Percentiles rank a stretch among this genome's conserved stretches.
phyloP scores from a whole-genome alignment of 2,113 vertebrate genomes.

The Cyprinodon variegatus region DNA sequence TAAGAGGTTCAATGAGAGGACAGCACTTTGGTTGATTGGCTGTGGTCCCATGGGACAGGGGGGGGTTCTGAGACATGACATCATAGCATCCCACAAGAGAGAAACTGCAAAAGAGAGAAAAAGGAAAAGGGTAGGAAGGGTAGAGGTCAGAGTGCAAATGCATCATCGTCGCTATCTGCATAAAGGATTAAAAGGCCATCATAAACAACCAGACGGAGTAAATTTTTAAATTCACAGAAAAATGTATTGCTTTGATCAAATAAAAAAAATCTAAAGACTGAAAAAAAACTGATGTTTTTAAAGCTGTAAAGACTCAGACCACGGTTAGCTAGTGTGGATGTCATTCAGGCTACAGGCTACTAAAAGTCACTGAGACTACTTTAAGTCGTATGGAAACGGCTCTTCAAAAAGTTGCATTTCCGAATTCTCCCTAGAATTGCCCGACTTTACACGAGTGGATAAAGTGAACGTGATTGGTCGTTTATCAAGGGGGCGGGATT shows the following conservation, averaged over 20 bases:
- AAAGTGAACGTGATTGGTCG: too few relatives aligned
- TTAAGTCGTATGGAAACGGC: too few relatives aligned
- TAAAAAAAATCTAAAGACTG: neutral
- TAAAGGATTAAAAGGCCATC: slow-evolving; percentile 21
- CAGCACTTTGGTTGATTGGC: slow-evolving; percentile 72
- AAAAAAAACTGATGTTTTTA: neutral
- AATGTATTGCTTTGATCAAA: neutral
- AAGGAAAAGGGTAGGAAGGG: neutral
- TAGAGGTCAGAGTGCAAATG: slow-evolving; percentile 40
- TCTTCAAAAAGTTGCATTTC: too few relatives aligned
- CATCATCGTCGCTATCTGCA: slow-evolving; percentile 16
- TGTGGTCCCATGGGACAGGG: slow-evolving; percentile 51
- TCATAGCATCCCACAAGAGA: slow-evolving; percentile 54
- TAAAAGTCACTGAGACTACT: neutral
- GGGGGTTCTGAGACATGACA: slow-evolving; percentile 61
- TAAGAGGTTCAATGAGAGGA: slow-evolving; percentile 67
- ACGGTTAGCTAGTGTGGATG: neutral
- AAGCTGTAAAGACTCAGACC: neutral
- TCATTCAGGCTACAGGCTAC: neutral
- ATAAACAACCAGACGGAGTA: neutral
- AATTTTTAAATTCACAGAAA: neutral
- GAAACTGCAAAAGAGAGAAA: neutral
- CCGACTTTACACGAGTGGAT: too few relatives aligned
- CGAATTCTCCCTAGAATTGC: too few relatives aligned
- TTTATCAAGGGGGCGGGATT: too few relatives aligned